Base-by-base conservation (phyloP, 2,113 vertebrate species). In the Lepisosteus oculatus region DNA sequence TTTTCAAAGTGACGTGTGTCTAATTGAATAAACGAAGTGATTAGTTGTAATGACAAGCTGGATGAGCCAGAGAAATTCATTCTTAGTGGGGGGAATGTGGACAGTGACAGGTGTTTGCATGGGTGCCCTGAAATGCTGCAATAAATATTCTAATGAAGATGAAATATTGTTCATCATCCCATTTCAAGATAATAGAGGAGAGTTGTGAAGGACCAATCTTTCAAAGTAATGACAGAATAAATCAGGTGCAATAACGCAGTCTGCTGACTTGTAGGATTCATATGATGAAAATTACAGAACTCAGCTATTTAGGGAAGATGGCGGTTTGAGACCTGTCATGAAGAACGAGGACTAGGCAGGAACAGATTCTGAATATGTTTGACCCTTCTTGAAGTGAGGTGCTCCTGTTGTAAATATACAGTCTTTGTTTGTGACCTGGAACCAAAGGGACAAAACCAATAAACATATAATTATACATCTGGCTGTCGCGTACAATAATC, bases 191-290 rank as follows among this genome's bases (percentile, higher is more conserved):
- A 92, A 91, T 87, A 86, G 89, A 85, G 85, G 85, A 91, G 89
- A 90, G 79, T 85, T 88, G 82, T 84, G 89, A 93, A 93, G 87
- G 88, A 87, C 85, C 88, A 75, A 89, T 94, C 87, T 84, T 88
- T 95, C 92, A 90, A 79, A 79, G 88, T 93, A 89, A 93, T 92
- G 91, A 90, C 83, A 80, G 91, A 93, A 92, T 94, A 91, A 92
- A 93, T 94, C 92, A 93, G 88, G 67, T 76, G 78, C 72, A 79
- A 73, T 78, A 85, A 88, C 86, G 78, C 76, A 51, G 85, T 80
- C 74, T 87, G 89, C 88, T 82, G 85, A 83, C 86, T 87, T 82
- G 66, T 74, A 85, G 76, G 83, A 79, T 78, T 86, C 84, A 80
- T 84, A 76, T 79, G 86, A 82, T 87, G 85, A 90, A 91, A 90